Conservation (phyloP, 2,888 invertebrate species). For the Gandaritis pyraliata region DNA sequence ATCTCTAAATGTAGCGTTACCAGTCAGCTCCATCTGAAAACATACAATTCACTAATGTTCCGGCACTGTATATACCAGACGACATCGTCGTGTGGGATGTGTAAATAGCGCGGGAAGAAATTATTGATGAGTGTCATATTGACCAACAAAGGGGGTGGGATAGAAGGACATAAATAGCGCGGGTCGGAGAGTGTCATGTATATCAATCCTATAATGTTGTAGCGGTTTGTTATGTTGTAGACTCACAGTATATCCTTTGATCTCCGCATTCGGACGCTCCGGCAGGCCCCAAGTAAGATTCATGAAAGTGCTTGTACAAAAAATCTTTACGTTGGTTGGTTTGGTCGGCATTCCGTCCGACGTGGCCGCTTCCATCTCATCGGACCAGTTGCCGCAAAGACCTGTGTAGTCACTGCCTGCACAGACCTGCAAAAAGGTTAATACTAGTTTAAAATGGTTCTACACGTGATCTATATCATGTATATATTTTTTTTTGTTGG, state of each 20-base stretch:
- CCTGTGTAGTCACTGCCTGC: conserved; percentile 92
- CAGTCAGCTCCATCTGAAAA: conserved; percentile 79
- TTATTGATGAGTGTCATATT: too few relatives aligned
- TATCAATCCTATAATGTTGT: too few relatives aligned
- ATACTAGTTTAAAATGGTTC: too few relatives aligned
- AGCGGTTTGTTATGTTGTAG: neutral
- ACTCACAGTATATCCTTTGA: conserved; percentile 90
- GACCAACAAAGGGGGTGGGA: too few relatives aligned
- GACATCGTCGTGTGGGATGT: too few relatives aligned
- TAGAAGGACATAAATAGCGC: too few relatives aligned
- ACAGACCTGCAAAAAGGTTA: conserved; percentile 74
- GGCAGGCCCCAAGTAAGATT: conserved; percentile 90
- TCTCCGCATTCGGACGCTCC: conserved; percentile 89
- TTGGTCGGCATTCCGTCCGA: conserved; percentile 92
- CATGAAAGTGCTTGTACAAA: conserved; percentile 85
- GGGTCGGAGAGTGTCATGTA: too few relatives aligned
- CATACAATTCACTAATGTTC: neutral
- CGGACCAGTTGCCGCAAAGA: conserved; percentile 91
- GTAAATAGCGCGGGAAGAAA: too few relatives aligned
- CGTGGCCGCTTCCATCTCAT: conserved; percentile 91
- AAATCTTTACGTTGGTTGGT: conserved; percentile 87
- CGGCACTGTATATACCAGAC: too few relatives aligned
- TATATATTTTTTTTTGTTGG: too few relatives aligned
- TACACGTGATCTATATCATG: too few relatives aligned
- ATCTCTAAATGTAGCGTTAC: conserved; percentile 77